A percentile compares a stretch with the other conserved stretches of the same genome.
Conservation (phyloP, 2,113 vertebrate species). For the Eublepharis macularius region DNA sequence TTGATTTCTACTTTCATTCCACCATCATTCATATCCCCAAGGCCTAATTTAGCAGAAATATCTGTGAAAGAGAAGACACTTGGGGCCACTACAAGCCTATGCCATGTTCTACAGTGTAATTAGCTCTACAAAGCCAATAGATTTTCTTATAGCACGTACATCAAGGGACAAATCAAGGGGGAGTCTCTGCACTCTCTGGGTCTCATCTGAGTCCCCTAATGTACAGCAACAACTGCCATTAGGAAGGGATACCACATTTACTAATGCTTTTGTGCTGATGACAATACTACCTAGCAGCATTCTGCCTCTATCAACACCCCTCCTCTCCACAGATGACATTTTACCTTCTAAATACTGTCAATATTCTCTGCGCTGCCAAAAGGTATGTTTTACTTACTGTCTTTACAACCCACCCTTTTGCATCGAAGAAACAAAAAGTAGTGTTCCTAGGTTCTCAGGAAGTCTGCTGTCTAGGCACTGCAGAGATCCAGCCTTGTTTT, state of each 20-base stretch:
- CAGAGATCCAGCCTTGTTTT: no score
- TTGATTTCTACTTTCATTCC: conserved; percentile 23
- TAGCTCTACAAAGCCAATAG: conserved; percentile 20
- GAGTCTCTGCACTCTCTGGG: not conserved
- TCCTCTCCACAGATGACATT: not conserved
- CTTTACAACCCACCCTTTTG: no score
- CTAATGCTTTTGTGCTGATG: not conserved
- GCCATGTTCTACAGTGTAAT: conserved; percentile 9
- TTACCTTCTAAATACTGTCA: not conserved
- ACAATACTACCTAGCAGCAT: not conserved
- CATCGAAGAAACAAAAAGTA: no score
- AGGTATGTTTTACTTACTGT: not conserved
- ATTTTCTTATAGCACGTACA: conserved; percentile 14
- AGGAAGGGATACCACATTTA: not conserved
- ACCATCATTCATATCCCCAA: conserved; percentile 7
- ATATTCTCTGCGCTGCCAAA: not conserved
- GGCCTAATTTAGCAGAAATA: conserved; percentile 35
- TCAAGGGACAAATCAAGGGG: conserved; percentile 10
- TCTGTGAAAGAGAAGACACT: conserved; percentile 1
- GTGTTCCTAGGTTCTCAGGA: no score
- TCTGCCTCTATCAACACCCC: not conserved
- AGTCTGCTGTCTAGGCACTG: no score
- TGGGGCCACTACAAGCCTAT: conserved; percentile 13
- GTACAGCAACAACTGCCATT: not conserved
- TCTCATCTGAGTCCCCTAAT: not conserved